These are phyloP conservation scores for Yponomeuta evonymella DNA, from an alignment of 2,888 invertebrate genomes.

Conservation along the genomic window DNA sequence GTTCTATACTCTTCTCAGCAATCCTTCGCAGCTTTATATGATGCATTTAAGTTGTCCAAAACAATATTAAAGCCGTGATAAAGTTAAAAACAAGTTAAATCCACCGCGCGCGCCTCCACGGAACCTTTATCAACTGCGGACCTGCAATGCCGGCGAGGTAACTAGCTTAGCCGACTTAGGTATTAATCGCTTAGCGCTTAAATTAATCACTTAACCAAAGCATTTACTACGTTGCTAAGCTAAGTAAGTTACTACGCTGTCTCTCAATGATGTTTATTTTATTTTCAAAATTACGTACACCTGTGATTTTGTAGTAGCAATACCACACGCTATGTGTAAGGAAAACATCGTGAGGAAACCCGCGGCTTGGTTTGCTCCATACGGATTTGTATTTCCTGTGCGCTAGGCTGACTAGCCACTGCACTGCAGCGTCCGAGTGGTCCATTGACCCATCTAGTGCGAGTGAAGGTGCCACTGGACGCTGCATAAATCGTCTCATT, in stretches of 20 bases:
- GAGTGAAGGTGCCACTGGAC: too few relatives aligned
- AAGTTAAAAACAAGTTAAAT: conserved; percentile 74
- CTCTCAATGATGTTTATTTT: not conserved
- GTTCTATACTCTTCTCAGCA: not conserved
- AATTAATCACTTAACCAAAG: not conserved
- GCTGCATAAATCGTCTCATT: too few relatives aligned
- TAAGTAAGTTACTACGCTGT: not conserved
- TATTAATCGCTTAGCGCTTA: conserved; percentile 11
- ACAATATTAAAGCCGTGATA: conserved; percentile 71
- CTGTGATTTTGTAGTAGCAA: too few relatives aligned
- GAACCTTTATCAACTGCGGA: conserved; percentile 28
- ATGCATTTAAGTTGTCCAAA: conserved; percentile 61
- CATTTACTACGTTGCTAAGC: not conserved
- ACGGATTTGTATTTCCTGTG: too few relatives aligned
- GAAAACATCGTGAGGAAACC: too few relatives aligned
- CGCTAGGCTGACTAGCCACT: too few relatives aligned
- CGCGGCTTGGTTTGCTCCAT: too few relatives aligned
- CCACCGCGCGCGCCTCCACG: conserved; percentile 57
- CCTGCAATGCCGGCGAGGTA: conserved; percentile 44
- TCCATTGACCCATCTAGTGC: too few relatives aligned
- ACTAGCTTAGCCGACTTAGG: conserved; percentile 22
- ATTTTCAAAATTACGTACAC: too few relatives aligned
- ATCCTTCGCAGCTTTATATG: conserved; percentile 21
- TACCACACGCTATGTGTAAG: too few relatives aligned
- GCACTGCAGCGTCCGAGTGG: too few relatives aligned